Conservation (phyloP, 2,113 vertebrate species). For the Cephalopterus ornatus region DNA sequence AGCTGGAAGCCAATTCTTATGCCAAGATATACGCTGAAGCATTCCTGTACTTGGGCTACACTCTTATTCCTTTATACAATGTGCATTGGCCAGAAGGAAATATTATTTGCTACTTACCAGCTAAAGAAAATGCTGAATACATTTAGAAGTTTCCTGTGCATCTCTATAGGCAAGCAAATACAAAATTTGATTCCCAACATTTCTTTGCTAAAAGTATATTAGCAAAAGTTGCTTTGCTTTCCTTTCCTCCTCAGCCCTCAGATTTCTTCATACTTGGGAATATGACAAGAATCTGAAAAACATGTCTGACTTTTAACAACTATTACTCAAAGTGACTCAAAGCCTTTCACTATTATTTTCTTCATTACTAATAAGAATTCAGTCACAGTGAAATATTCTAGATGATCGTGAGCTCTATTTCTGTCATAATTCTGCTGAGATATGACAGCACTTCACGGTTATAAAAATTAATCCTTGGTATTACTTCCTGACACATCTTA, state of each 20-base stretch:
- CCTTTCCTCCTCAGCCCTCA: neutral
- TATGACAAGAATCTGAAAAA: neutral
- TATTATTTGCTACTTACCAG: neutral
- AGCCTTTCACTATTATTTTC: neutral
- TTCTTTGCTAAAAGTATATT: neutral
- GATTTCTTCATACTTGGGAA: neutral
- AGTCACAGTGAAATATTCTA: neutral
- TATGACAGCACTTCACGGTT: neutral
- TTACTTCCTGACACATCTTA: neutral
- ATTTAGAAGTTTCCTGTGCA: neutral
- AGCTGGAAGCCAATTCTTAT: neutral
- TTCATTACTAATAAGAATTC: neutral
- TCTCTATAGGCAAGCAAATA: neutral
- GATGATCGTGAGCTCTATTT: neutral
- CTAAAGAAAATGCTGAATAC: neutral
- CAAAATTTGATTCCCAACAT: neutral
- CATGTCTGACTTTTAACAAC: neutral
- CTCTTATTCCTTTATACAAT: neutral
- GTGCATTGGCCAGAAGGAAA: neutral
- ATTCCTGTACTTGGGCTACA: neutral
- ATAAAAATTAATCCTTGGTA: neutral
- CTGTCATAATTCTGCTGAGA: neutral
- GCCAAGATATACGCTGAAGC: neutral
- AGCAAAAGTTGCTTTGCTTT: neutral
- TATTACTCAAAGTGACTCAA: neutral